Base-by-base conservation (phyloP, 37 sponge, comb jelly and placozoan species). In the Aplysina aerophoba region DNA sequence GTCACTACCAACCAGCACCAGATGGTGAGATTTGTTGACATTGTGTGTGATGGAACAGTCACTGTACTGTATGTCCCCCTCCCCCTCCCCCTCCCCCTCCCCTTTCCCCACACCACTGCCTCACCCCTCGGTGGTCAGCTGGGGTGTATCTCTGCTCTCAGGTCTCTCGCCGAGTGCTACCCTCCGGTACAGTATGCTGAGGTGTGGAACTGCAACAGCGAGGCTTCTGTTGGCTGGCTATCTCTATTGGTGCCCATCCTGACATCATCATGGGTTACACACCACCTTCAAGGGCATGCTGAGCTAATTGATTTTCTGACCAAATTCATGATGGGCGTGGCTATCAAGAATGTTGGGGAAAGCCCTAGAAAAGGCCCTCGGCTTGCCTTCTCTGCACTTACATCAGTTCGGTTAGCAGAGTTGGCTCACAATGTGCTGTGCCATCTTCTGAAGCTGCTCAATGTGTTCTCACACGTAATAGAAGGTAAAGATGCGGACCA, bases 91-190 rank as follows among this genome's bases (percentile, higher is more conserved):
- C n/a, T n/a, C n/a, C n/a, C n/a, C n/a, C n/a, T n/a, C n/a, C n/a
- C n/a, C n/a, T n/a, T n/a, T n/a, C n/a, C n/a, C n/a, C n/a, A n/a
- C n/a, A n/a, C n/a, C n/a, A n/a, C n/a, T n/a, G n/a, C n/a, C n/a
- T n/a, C n/a, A n/a, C n/a, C n/a, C n/a, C n/a, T n/a, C n/a, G n/a
- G n/a, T n/a, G n/a, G n/a, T n/a, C 40, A 92, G 75, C 71, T 65
- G 15, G 93, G 93, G 0, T 89, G 87, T 66, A 82, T 92, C 0
- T 87, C 86, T 41, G 89, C 87, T 38, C 85, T 92, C 39, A 78
- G 86, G 35, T 6, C 15, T 15, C 82, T 92, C 17, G 85, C 84
- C 35, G 31, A 44, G 11, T 25, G 53, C 19, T 92, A 79, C 66
- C 93, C 93, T 84, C 93, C 93, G 27, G 62, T 86, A 50, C 64